These are phyloP conservation scores for Pimephales promelas DNA, from an alignment of 2,113 vertebrate species.

Conservation along the genomic window DNA sequence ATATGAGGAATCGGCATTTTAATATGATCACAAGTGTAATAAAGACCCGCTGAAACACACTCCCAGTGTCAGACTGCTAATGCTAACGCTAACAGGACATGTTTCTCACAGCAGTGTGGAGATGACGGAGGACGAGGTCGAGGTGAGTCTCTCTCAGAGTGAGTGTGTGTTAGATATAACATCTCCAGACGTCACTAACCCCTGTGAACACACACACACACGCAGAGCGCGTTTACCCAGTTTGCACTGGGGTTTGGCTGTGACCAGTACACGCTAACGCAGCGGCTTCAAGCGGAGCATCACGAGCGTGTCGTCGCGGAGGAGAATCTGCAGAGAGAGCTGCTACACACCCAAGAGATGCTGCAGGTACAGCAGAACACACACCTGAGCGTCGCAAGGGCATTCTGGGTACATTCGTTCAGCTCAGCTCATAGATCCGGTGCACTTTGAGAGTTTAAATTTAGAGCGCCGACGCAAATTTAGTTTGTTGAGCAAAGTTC, in stretches of 20 bases:
- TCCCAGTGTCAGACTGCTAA: background rate
- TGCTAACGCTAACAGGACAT: background rate
- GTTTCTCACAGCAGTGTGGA: conserved; percentile 65
- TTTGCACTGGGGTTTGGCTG: conserved; percentile 74
- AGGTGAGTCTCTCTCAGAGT: conserved; percentile 65
- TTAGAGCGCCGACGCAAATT: too few relatives aligned
- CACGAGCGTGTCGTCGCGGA: conserved; percentile 66
- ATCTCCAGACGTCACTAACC: background rate
- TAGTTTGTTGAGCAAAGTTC: too few relatives aligned
- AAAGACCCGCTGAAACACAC: background rate
- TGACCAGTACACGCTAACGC: conserved; percentile 72
- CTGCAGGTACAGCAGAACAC: conserved; percentile 65
- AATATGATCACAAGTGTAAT: too few relatives aligned
- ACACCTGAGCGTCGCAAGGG: too few relatives aligned
- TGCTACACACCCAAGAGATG: conserved; percentile 62
- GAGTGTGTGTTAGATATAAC: background rate
- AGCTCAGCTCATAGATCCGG: too few relatives aligned
- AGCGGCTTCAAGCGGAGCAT: conserved; percentile 72
- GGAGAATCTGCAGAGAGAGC: conserved; percentile 73
- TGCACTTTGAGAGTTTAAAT: too few relatives aligned
- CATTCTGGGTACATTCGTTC: too few relatives aligned
- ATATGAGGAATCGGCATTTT: too few relatives aligned
- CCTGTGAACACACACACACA: conserved; percentile 10
- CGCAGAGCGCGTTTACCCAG: conserved; percentile 74
- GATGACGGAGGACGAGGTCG: conserved; percentile 75